Base-by-base conservation (phyloP, 2,888 invertebrate genomes). In the Tigriopus californicus region DNA sequence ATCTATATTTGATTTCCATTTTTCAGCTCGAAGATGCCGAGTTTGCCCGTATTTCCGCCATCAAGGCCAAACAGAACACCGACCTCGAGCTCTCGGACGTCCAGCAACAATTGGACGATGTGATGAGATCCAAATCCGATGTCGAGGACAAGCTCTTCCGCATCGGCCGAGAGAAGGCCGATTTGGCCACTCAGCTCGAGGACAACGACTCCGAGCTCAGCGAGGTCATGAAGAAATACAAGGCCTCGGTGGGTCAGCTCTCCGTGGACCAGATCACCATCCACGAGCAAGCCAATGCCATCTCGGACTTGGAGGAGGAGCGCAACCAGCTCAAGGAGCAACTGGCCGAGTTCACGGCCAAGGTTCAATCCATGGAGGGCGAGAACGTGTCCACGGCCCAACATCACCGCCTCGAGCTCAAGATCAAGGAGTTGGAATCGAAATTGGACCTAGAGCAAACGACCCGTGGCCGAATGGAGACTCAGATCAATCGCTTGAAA, bases 181-280 rank as follows among this genome's bases (percentile, higher is more conserved):
- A 89, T 60, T 73, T 90, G 13, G 79, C 42, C 15, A 41, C 60
- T 25, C 62, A 85, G 70, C 75, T 91, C 15, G 92, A 94, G 67
- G 94, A 94, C 68, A 87, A 88, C 54, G 92, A 94, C 70, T 92
- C 94, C 67, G 91, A 94, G 70, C 77, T 90, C 60, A 82, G 85
- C 2, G 68, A 81, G 80, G 78, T 94, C 12, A 76, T 94, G 75
- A 91, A 90, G 74, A 94, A 94, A 69, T 94, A 91, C 75, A 86
- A 90, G 64, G 78, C 84, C 1, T 80, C 85, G 25, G 89, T 94
- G 1, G 84, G 83, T 67, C 90, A 92, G 68, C 78, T 90, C 65
- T 83, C 87, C 56, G 77, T 82, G 8, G 88, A 91, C 67, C 90
- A 92, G 40, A 56, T 56, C 44, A 56, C 56, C 42, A 56, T 56